Percentiles rank a stretch among this genome's conserved stretches.
Evolutionary conservation across 2,888 invertebrate genomes (phyloP).

Genomic region (Taenaris catops): DNA sequence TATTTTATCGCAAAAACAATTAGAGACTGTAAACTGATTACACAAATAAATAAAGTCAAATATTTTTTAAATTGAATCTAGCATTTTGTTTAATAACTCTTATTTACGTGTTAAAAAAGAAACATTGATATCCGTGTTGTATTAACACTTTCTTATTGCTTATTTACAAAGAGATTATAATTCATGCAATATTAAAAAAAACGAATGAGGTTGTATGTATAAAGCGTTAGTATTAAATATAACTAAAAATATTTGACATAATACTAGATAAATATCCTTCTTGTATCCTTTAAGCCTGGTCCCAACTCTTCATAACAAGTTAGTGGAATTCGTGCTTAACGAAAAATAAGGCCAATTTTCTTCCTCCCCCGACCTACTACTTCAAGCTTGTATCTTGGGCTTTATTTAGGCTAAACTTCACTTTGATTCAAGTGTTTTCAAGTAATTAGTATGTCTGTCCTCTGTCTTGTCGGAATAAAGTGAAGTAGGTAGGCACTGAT

Average conservation of each 20-base stretch:
- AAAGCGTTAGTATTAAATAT: not conserved
- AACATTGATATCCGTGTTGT: too few relatives aligned
- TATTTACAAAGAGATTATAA: too few relatives aligned
- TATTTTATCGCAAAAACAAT: too few relatives aligned
- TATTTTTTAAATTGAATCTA: too few relatives aligned
- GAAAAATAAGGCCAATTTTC: slow-evolving; percentile 37
- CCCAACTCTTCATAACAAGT: slow-evolving; percentile 37
- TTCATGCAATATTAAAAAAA: too few relatives aligned
- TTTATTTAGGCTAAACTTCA: slow-evolving; percentile 14
- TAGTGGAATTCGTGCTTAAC: slow-evolving; percentile 33
- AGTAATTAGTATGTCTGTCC: slow-evolving; percentile 7
- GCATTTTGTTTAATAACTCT: too few relatives aligned
- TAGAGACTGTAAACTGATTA: too few relatives aligned
- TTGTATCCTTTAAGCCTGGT: slow-evolving; percentile 23
- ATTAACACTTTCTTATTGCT: too few relatives aligned
- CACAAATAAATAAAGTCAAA: too few relatives aligned
- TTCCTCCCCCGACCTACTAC: slow-evolving; percentile 15
- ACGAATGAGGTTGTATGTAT: not conserved
- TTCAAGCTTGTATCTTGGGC: slow-evolving; percentile 16
- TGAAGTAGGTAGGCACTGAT: slow-evolving; percentile 1
- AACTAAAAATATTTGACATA: slow-evolving; percentile 15
- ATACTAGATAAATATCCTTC: slow-evolving; percentile 9
- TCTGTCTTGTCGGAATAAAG: not conserved
- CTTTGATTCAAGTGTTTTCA: slow-evolving; percentile 10
- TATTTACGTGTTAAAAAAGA: too few relatives aligned